phyloP scores from a whole-genome alignment of 2,113 vertebrate species.

The Phodopus roborovskii region DNA sequence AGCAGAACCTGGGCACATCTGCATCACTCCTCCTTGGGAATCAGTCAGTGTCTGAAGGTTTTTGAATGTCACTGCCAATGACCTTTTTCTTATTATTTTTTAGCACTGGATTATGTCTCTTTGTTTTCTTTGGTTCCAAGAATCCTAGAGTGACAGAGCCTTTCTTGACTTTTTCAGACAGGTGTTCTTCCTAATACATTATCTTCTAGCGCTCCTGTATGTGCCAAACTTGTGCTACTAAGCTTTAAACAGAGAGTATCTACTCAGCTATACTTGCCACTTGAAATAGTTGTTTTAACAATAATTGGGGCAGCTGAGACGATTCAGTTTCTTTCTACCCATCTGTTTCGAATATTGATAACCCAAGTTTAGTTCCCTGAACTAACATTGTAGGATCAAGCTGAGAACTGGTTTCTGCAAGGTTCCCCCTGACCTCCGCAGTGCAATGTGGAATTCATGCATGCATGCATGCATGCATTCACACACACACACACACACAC shows the following conservation, averaged over 20 bases:
- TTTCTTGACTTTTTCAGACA: background rate
- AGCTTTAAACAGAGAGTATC: background rate
- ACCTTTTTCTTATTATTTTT: conserved; percentile 1
- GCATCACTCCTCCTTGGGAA: background rate
- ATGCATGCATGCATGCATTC: background rate
- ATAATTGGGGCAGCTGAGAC: background rate
- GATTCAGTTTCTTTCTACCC: background rate
- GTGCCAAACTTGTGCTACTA: background rate
- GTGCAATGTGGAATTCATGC: background rate
- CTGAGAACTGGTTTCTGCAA: background rate
- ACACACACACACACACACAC: background rate
- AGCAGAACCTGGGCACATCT: background rate
- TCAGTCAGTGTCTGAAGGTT: background rate
- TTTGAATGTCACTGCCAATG: background rate
- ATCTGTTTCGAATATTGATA: background rate
- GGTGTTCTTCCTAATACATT: background rate
- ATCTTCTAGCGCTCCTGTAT: background rate
- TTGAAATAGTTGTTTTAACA: background rate
- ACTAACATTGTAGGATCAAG: background rate
- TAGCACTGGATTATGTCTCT: background rate
- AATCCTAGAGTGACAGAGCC: background rate
- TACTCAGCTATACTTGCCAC: background rate
- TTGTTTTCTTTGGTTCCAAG: background rate
- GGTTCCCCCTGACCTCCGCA: background rate
- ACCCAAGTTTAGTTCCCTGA: background rate